Evolutionary conservation across 2,113 vertebrate genomes (phyloP).

Genomic region (Ovibos moschatus): DNA sequence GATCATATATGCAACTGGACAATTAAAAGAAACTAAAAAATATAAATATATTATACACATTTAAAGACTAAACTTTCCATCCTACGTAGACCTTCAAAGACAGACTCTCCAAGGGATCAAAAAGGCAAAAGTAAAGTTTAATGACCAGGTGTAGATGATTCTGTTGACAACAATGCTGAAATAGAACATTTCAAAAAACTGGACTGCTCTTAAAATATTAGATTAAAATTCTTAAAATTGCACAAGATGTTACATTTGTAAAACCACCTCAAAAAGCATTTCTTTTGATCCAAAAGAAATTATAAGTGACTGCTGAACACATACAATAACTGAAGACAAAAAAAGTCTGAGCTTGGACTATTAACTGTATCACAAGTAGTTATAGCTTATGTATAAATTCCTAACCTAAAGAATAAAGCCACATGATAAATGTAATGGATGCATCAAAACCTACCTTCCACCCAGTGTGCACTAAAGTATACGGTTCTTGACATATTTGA

Average conservation of each 20-base stretch:
- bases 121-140: constrained; percentile 1
- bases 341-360: background rate
- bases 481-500: background rate
- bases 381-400: background rate
- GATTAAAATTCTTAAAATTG: background rate
- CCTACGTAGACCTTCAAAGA: background rate
- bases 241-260: background rate
- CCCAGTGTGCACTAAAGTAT: background rate
- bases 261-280: constrained; percentile 4
- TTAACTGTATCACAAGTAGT: background rate
- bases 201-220: background rate
- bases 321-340: background rate
- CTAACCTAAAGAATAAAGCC: background rate
- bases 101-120: background rate
- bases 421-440: background rate
- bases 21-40: background rate
- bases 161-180: background rate
- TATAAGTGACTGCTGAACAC: background rate
- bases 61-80: constrained; percentile 16
- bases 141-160: background rate
- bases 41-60: background rate
- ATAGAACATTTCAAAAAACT: background rate
- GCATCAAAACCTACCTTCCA: background rate
- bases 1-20: background rate
- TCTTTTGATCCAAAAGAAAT: background rate